A percentile compares a stretch with the other conserved stretches of the same genome.
These are phyloP conservation scores for Perca flavescens DNA, from an alignment of 2,113 vertebrate species.

Conservation along the genomic window DNA sequence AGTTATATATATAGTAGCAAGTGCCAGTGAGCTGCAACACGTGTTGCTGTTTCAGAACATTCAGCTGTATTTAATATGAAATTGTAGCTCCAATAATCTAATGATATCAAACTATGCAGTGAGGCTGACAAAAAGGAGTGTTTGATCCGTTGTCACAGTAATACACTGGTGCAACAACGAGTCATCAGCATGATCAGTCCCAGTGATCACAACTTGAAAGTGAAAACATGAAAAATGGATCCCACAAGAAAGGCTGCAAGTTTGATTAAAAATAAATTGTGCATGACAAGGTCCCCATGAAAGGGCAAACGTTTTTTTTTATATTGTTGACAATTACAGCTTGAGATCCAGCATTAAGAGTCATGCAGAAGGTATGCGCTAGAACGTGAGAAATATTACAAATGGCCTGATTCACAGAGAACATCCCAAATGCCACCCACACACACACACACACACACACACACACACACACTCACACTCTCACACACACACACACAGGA, in stretches of 20 bases:
- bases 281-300: conserved; percentile 26
- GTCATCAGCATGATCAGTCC: conserved; percentile 15
- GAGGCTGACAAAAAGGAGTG: conserved; percentile 5
- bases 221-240: conserved; percentile 42
- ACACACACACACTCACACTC: conserved; percentile 5
- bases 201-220: conserved; percentile 34
- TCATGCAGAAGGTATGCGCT: conserved; percentile 54
- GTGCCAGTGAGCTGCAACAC: background rate
- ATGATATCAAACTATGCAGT: conserved; percentile 9
- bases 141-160: conserved; percentile 11
- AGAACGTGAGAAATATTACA: conserved; percentile 40
- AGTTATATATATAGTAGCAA: background rate
- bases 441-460: conserved; percentile 22
- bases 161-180: conserved; percentile 6
- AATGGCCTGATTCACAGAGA: conserved; percentile 53
- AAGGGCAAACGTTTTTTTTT: conserved; percentile 53
- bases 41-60: conserved; percentile 20
- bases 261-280: conserved; percentile 28
- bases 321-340: conserved; percentile 38
- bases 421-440: conserved; percentile 53
- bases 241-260: conserved; percentile 34
- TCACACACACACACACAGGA: background rate
- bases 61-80: conserved; percentile 14
- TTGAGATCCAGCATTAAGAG: conserved; percentile 20
- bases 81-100: background rate